Evolutionary conservation across 2,797 vertebrate genomes (phyloP).

Genomic region (Hypotaenidia okinawae): DNA sequence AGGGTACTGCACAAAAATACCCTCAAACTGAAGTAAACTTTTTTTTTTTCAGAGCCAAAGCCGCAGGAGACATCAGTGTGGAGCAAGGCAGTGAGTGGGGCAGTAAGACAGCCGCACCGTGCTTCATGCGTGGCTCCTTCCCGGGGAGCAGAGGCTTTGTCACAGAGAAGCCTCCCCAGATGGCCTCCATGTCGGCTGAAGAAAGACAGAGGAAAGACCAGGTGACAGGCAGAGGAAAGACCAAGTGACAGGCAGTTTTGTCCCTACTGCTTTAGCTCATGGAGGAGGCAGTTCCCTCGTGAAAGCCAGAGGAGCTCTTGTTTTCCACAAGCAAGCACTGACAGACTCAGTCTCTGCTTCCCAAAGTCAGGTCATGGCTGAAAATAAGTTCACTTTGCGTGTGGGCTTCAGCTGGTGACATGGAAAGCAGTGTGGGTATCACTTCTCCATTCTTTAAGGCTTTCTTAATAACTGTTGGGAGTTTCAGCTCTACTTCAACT

Average conservation of each 20-base stretch:
- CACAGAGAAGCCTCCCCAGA: background rate
- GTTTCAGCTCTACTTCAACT: background rate
- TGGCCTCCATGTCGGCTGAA: accelerated
- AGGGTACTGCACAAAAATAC: slow-evolving; percentile 72
- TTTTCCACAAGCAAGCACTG: background rate
- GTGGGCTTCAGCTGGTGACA: background rate
- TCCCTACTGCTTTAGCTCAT: accelerated
- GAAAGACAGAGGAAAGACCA: background rate
- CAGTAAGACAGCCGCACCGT: background rate
- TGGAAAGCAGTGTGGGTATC: accelerated
- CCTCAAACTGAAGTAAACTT: slow-evolving; percentile 79
- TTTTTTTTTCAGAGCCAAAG: slow-evolving; percentile 35
- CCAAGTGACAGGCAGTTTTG: background rate
- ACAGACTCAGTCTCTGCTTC: background rate
- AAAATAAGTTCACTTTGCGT: background rate
- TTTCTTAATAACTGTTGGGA: background rate
- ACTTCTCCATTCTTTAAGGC: background rate
- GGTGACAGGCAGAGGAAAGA: background rate
- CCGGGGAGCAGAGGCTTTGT: background rate
- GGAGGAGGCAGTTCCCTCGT: background rate
- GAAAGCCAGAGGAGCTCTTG: background rate
- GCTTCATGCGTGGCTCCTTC: background rate
- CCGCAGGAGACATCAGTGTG: background rate
- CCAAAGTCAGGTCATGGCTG: background rate
- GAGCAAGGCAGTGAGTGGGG: background rate